Base-by-base conservation (phyloP, 2,797 vertebrate genomes). In the Tolypeutes matacus region DNA sequence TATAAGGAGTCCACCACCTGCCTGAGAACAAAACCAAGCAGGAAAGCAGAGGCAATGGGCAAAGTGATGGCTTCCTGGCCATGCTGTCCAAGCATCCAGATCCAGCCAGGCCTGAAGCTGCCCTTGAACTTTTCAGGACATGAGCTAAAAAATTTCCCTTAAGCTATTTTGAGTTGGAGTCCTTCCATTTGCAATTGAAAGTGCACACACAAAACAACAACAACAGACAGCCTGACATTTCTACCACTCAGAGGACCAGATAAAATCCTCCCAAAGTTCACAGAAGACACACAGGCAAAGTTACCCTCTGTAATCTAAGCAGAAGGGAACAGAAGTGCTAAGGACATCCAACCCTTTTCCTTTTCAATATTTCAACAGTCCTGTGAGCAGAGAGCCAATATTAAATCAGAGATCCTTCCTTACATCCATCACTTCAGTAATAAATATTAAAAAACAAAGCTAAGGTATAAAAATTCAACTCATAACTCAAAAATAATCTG, bases 371-470 rank as follows among this genome's bases (percentile, higher is more conserved):
- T 78, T 51, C 77, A 69, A 17, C 29, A 17, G 5, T 31, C 80
- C 73, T 72, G 23, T 25, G 42, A 86, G 65, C 2, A 60, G 21
- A 96, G 65, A 87, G 73, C 81, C 96, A 96, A 97, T 85, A 95
- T 93, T 83, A 90, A 93, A 81, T n/a, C 73, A 39, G 67, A 83
- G 78, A 56, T 29, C n/a, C 60, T 29, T 69, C 39, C 7, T 36
- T 86, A 21, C 49, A 56, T 20, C 65, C 65, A 67, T 67, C 67
- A 81, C 58, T 20, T 82, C n/a, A 9, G 84, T 53, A 85, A 96
- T 93, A 90, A 96, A 96, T 73, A 93, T 94, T 89, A 95, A 96
- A 60, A 91, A 89, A 93, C 78, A 96, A 93, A 94, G 87, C 72
- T 13, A 65, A 80, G 84, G 53, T 4, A 78, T 31, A 84, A 91